Conservation (phyloP, 2,888 invertebrate species). For the Eupithecia pulchellata region DNA sequence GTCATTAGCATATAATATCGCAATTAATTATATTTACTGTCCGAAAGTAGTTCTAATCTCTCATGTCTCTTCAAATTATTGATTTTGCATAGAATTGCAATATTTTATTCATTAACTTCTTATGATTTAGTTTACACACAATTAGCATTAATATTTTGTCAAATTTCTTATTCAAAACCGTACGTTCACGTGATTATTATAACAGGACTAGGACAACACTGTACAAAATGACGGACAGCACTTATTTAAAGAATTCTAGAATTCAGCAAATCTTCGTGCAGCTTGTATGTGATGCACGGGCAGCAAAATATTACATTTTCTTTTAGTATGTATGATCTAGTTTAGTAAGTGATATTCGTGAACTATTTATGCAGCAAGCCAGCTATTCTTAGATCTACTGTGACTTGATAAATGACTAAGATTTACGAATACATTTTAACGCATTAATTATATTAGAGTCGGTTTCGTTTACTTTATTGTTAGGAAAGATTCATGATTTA, state of each 20-base stretch:
- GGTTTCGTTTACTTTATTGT: constrained; percentile 21
- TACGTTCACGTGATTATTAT: no score
- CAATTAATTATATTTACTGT: not conserved
- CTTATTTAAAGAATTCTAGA: no score
- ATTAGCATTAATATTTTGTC: not conserved
- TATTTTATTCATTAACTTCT: not conserved
- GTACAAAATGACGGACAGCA: no score
- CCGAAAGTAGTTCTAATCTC: not conserved
- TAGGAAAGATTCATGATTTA: constrained; percentile 35
- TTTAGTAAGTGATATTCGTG: not conserved
- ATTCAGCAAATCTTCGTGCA: no score
- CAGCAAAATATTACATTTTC: no score
- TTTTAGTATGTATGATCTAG: not conserved
- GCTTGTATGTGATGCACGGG: no score
- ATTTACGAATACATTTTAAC: constrained; percentile 31
- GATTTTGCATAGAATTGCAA: not conserved
- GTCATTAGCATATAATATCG: not conserved
- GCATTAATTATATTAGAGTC: constrained; percentile 35
- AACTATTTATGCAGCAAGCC: constrained; percentile 4
- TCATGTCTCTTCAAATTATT: not conserved
- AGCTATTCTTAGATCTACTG: constrained; percentile 7
- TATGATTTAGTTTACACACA: not conserved
- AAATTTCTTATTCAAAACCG: not conserved
- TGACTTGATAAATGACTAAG: constrained; percentile 38
- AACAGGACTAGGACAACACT: not conserved